Percentiles rank a stretch among this genome's conserved stretches.
phyloP scores from a whole-genome alignment of 2,797 vertebrate genomes.

The Clarias fuscus region DNA sequence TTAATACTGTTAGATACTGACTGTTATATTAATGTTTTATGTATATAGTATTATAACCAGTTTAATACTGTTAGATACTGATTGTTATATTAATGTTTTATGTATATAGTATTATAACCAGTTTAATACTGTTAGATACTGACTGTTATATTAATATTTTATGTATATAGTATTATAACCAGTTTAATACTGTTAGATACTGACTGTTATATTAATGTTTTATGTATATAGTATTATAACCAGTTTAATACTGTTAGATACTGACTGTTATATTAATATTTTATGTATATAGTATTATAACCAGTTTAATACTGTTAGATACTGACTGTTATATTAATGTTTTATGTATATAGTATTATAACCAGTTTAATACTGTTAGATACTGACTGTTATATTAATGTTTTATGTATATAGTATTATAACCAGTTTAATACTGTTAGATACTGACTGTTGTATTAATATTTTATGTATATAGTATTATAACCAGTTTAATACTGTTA shows the following conservation, averaged over 20 bases:
- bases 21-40: no score
- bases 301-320: neutral
- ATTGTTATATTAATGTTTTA: no score
- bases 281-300: neutral
- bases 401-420: neutral
- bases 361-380: no score
- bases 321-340: no score
- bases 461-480: neutral
- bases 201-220: no score
- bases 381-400: no score
- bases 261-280: no score
- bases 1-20: neutral
- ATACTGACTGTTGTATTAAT: neutral
- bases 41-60: no score
- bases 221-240: neutral
- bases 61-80: no score
- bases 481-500: neutral
- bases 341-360: no score
- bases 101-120: neutral
- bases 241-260: neutral
- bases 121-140: neutral
- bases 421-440: neutral
- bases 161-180: neutral
- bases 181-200: neutral
- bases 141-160: no score